Evolutionary conservation across 2,113 vertebrate genomes (phyloP).

Genomic region (Hemicordylus capensis): DNA sequence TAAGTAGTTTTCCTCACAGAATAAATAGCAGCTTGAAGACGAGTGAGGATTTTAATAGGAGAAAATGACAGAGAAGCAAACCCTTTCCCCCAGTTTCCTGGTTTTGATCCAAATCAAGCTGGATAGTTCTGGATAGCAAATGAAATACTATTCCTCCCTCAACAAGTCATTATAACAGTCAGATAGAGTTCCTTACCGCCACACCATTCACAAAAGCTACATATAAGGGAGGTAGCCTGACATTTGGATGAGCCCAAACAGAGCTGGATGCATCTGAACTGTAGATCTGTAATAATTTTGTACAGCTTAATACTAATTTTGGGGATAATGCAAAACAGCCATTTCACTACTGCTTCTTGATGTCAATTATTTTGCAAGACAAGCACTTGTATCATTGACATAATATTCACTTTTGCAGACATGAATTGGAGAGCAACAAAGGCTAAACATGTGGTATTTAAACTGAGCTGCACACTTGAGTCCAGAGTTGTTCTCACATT

Average conservation of each 20-base stretch:
- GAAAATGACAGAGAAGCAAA: too few species aligned
- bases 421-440: not conserved
- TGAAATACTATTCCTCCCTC: too few species aligned
- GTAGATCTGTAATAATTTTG: slow-evolving; percentile 77
- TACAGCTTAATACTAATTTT: slow-evolving; percentile 16
- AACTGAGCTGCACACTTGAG: not conserved
- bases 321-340: not conserved
- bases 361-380: not conserved
- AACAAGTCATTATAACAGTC: not conserved
- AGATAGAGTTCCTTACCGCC: slow-evolving; percentile 81
- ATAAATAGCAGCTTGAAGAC: too few species aligned
- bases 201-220: slow-evolving; percentile 93
- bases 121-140: too few species aligned
- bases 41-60: too few species aligned
- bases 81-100: too few species aligned
- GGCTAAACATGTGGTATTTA: not conserved
- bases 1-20: too few species aligned
- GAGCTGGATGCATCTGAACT: slow-evolving; percentile 79
- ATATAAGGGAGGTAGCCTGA: slow-evolving; percentile 81
- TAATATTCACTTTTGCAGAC: not conserved
- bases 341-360: not conserved
- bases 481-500: not conserved
- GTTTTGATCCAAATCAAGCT: too few species aligned
- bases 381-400: not conserved
- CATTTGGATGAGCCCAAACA: slow-evolving; percentile 82